These are phyloP conservation scores for Danio kyathit DNA, from an alignment of 2,797 vertebrate genomes.

Conservation along the genomic window DNA sequence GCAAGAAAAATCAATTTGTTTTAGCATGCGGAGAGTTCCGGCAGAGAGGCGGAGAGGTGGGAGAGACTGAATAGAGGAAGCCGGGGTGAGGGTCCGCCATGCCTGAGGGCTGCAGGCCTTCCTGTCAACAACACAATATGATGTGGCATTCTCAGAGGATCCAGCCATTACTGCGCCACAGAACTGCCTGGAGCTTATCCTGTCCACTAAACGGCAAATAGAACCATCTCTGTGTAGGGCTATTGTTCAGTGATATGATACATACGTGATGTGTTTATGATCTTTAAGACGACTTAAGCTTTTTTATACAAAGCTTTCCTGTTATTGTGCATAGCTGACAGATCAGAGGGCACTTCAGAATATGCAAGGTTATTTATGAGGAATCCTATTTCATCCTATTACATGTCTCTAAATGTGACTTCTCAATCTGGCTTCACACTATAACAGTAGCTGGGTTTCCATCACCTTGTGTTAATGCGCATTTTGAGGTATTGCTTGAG, in stretches of 20 bases:
- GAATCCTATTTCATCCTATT: not conserved
- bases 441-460: too few species aligned
- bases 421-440: not conserved
- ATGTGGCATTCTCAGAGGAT: slow-evolving; percentile 41
- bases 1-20: slow-evolving; percentile 74
- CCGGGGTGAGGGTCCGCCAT: slow-evolving; percentile 52
- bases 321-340: not conserved
- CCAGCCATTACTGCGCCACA: slow-evolving; percentile 12
- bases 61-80: slow-evolving; percentile 64
- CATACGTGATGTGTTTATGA: not conserved
- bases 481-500: too few species aligned
- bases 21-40: slow-evolving; percentile 66
- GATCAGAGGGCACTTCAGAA: not conserved
- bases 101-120: slow-evolving; percentile 56
- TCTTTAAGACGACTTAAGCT: not conserved
- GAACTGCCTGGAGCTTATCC: slow-evolving; percentile 30
- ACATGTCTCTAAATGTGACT: not conserved
- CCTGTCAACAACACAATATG: slow-evolving; percentile 60
- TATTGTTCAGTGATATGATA: slow-evolving; percentile 21
- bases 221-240: not conserved
- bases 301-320: not conserved
- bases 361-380: not conserved
- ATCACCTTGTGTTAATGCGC: too few species aligned
- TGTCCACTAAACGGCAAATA: slow-evolving; percentile 4
- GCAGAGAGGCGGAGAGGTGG: slow-evolving; percentile 60